Percentiles rank a stretch among this genome's conserved stretches.
Evolutionary conservation across 2,888 invertebrate species (phyloP).

Genomic region (Arctia plantaginis): DNA sequence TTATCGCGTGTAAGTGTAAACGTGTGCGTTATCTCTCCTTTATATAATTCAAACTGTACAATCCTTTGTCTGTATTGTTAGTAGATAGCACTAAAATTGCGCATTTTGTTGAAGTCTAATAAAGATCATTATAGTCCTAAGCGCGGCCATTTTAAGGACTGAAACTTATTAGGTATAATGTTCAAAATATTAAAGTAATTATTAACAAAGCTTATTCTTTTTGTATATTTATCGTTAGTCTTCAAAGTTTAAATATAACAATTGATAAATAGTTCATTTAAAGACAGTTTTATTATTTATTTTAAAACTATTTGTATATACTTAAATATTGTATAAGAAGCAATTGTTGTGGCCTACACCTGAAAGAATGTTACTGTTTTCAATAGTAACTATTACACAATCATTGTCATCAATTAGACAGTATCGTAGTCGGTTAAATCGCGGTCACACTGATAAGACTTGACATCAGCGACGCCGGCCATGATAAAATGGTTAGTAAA

Average conservation of each 20-base stretch:
- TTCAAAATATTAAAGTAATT: slow-evolving; percentile 52
- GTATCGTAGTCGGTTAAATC: slow-evolving; percentile 31
- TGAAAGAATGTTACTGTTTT: slow-evolving; percentile 6
- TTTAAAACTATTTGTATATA: slow-evolving; percentile 52
- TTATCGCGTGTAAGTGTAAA: slow-evolving; percentile 40
- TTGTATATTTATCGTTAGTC: slow-evolving; percentile 53
- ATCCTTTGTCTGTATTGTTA: slow-evolving; percentile 47
- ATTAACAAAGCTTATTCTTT: slow-evolving; percentile 45
- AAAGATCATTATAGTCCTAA: slow-evolving; percentile 48
- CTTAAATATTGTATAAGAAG: slow-evolving; percentile 43
- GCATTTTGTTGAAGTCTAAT: slow-evolving; percentile 50
- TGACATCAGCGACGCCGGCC: neutral
- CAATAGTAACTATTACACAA: slow-evolving; percentile 5
- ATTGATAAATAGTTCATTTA: slow-evolving; percentile 52
- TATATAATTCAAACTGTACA: slow-evolving; percentile 31
- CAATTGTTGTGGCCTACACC: slow-evolving; percentile 49
- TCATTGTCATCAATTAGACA: slow-evolving; percentile 21
- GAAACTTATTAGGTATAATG: slow-evolving; percentile 48
- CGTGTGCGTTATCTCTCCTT: slow-evolving; percentile 33
- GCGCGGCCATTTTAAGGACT: slow-evolving; percentile 54
- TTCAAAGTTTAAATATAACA: slow-evolving; percentile 49
- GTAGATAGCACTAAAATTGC: slow-evolving; percentile 42
- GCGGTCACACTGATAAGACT: neutral
- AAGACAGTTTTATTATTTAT: slow-evolving; percentile 56
- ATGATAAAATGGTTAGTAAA: neutral